Conservation (phyloP, 2,888 invertebrate genomes). For the Parochlus steinenii region DNA sequence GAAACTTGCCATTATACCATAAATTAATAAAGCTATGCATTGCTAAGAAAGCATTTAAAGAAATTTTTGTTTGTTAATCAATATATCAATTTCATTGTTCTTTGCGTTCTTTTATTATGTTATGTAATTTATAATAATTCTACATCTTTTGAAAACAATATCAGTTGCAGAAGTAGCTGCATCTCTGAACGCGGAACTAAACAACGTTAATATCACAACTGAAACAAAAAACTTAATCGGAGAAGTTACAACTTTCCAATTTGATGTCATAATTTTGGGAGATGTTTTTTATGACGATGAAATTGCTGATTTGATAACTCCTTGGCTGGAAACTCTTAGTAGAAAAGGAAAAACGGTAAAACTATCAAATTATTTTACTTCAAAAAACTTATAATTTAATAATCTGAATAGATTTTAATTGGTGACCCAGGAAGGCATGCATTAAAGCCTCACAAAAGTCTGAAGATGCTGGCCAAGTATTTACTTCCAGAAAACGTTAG, state of each 20-base stretch:
- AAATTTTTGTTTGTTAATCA: no score
- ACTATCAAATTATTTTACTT: slow-evolving; percentile 8
- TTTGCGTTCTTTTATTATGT: no score
- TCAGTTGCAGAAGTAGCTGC: slow-evolving; percentile 36
- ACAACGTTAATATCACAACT: slow-evolving; percentile 29
- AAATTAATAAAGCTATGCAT: no score
- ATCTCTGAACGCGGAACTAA: slow-evolving; percentile 35
- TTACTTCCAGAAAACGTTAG: slow-evolving; percentile 30
- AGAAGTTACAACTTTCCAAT: slow-evolving; percentile 22
- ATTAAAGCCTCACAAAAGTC: slow-evolving; percentile 28
- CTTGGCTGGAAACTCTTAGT: slow-evolving; percentile 33
- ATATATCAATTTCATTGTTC: no score
- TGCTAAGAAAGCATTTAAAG: no score
- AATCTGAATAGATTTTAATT: slow-evolving; percentile 30
- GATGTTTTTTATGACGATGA: slow-evolving; percentile 53
- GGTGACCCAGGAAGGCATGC: slow-evolving; percentile 46
- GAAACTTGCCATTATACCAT: no score
- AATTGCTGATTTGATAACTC: slow-evolving; percentile 34
- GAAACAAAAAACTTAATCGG: slow-evolving; percentile 33
- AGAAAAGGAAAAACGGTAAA: slow-evolving; percentile 27
- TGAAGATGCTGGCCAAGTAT: slow-evolving; percentile 31
- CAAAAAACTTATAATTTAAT: slow-evolving; percentile 6
- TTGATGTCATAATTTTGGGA: slow-evolving; percentile 45
- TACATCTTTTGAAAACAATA: no score
- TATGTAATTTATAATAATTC: no score